Evolutionary conservation across 92 coral and sea anemone species (phyloP).

Genomic region (Palythoa grandis): DNA sequence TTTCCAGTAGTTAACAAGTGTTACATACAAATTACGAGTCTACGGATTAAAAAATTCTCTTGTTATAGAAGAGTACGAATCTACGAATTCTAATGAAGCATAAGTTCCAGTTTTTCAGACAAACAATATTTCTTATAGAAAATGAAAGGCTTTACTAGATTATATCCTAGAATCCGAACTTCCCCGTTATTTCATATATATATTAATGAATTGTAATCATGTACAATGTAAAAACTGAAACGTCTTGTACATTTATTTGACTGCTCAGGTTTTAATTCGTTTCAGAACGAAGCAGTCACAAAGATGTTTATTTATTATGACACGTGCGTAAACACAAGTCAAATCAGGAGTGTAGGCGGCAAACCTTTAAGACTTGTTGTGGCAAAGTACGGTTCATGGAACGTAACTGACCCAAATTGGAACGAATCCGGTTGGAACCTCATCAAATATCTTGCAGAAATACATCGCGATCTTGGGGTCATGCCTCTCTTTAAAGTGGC

Average conservation of each 20-base stretch:
- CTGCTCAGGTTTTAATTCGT: background rate
- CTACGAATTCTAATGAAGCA: too few relatives aligned
- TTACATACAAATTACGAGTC: too few relatives aligned
- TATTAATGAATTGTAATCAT: too few relatives aligned
- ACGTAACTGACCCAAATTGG: slow-evolving; percentile 71
- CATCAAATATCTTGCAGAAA: slow-evolving; percentile 49
- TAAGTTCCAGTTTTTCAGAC: too few relatives aligned
- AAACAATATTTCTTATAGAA: too few relatives aligned
- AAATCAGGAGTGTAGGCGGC: slow-evolving; percentile 61
- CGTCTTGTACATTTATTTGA: background rate
- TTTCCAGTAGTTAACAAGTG: too few relatives aligned
- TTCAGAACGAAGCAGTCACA: slow-evolving; percentile 69
- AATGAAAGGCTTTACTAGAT: too few relatives aligned
- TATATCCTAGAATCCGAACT: too few relatives aligned
- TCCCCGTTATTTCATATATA: too few relatives aligned
- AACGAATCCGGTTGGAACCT: slow-evolving; percentile 66
- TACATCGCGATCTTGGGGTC: slow-evolving; percentile 67
- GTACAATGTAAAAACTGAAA: background rate
- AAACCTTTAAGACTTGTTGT: slow-evolving; percentile 61
- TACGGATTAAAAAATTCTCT: too few relatives aligned
- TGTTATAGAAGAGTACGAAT: too few relatives aligned
- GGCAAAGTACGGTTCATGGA: slow-evolving; percentile 86
- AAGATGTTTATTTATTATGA: slow-evolving; percentile 76
- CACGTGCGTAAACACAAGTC: slow-evolving; percentile 68
- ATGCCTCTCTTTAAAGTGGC: slow-evolving; percentile 59